phyloP scores from a whole-genome alignment of 2,113 vertebrate species.

The Hippocampus guttulatus region DNA sequence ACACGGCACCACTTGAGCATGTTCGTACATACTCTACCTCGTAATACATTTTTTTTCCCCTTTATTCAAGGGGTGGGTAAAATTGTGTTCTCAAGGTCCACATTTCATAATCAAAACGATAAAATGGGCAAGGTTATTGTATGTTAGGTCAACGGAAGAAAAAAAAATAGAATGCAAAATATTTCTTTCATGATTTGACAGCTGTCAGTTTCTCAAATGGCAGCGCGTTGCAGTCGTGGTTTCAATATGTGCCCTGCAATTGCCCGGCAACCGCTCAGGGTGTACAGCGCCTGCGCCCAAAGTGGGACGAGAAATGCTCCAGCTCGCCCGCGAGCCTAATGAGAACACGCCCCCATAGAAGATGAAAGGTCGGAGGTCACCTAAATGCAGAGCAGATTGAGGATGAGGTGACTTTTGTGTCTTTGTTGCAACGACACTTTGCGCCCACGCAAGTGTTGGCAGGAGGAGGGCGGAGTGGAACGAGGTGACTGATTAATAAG shows the following conservation, averaged over 20 bases:
- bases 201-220: neutral
- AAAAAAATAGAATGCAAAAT: too few species aligned
- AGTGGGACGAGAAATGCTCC: neutral
- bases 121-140: too few species aligned
- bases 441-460: conserved; percentile 21
- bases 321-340: neutral
- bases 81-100: too few species aligned
- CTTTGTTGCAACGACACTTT: conserved; percentile 34
- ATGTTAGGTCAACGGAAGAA: too few species aligned
- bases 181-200: neutral
- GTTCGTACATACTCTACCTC: neutral
- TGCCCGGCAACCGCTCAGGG: neutral
- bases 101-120: too few species aligned
- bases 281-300: neutral
- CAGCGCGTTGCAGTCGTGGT: neutral
- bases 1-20: neutral
- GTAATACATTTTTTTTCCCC: too few species aligned
- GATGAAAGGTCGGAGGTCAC: neutral
- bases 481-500: conserved; percentile 54
- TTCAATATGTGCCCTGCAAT: too few species aligned
- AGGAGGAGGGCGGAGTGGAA: conserved; percentile 34
- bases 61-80: too few species aligned
- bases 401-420: neutral
- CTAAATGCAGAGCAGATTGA: conserved; percentile 17
- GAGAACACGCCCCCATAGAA: neutral